Percentiles rank a stretch among this genome's conserved stretches.
These are phyloP conservation scores for Merluccius polli DNA, from an alignment of 2,797 vertebrate species.

Conservation along the genomic window DNA sequence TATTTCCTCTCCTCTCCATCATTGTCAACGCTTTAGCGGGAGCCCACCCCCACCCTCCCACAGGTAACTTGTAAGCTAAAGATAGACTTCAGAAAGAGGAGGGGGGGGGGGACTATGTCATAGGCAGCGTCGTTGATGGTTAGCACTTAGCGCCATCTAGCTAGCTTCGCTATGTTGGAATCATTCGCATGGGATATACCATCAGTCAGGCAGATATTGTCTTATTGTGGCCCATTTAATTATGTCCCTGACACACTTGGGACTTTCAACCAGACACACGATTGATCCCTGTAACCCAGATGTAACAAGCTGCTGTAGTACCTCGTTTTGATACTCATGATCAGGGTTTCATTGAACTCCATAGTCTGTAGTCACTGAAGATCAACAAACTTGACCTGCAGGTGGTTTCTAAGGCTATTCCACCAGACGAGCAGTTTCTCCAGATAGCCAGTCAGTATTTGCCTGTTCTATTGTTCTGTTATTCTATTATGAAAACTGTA, in stretches of 20 bases:
- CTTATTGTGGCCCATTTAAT: slow-evolving; percentile 20
- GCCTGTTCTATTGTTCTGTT: slow-evolving; percentile 16
- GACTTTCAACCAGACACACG: neutral
- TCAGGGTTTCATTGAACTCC: slow-evolving; percentile 45
- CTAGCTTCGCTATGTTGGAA: slow-evolving; percentile 23
- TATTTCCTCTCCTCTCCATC: neutral
- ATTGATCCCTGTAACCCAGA: slow-evolving; percentile 33
- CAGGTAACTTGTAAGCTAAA: neutral
- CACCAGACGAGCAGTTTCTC: neutral
- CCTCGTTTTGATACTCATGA: slow-evolving; percentile 55
- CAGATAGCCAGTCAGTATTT: slow-evolving; percentile 5
- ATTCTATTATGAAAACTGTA: slow-evolving; percentile 19
- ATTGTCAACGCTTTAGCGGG: neutral
- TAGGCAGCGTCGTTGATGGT: neutral
- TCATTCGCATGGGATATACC: slow-evolving; percentile 5
- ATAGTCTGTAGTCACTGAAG: slow-evolving; percentile 16
- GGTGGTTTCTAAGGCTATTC: slow-evolving; percentile 1
- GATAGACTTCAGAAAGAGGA: neutral
- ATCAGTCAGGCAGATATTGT: neutral
- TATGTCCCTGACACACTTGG: slow-evolving; percentile 17
- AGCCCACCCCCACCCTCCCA: neutral
- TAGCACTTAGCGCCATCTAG: slow-evolving; percentile 7
- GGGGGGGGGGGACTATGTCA: neutral
- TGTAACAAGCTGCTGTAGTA: slow-evolving; percentile 42
- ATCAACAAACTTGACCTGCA: slow-evolving; percentile 10